Evolutionary conservation across 2,797 vertebrate species (phyloP).

Genomic region (Anguilla megastoma): DNA sequence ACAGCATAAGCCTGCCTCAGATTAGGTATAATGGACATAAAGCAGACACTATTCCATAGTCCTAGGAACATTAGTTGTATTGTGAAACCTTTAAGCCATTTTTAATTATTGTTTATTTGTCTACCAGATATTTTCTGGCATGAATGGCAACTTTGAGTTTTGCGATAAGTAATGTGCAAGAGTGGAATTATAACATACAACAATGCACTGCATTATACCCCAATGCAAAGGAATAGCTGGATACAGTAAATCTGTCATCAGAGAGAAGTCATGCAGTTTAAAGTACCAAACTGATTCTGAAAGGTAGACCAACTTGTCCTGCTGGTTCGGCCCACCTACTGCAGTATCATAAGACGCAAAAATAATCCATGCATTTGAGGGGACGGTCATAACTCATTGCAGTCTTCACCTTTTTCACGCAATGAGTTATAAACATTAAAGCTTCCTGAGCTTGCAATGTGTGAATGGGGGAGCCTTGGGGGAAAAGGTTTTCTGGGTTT

Average conservation of each 20-base stretch:
- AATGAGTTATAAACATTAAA: not conserved
- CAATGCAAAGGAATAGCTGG: not conserved
- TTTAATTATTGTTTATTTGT: conserved; percentile 12
- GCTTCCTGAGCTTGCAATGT: not conserved
- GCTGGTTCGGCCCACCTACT: not conserved
- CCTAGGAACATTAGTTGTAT: not conserved
- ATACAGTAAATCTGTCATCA: conserved; percentile 9
- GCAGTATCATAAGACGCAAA: not conserved
- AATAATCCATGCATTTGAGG: not conserved
- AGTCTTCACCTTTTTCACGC: not conserved
- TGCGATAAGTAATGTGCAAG: not conserved
- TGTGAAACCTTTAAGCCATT: not conserved
- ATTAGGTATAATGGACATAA: conserved; percentile 5
- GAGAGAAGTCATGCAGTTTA: conserved; percentile 8
- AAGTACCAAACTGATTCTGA: not conserved
- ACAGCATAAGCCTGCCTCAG: not conserved
- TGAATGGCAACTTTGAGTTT: not conserved
- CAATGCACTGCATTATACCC: not conserved
- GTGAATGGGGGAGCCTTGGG: not conserved
- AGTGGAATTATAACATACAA: conserved; percentile 14
- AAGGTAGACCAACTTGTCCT: not conserved
- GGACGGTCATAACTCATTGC: not conserved
- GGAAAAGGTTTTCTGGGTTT: not conserved
- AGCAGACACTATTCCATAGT: not conserved
- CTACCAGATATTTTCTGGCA: not conserved